Evolutionary conservation across 2,797 vertebrate genomes (phyloP).

Genomic region (Sparus aurata): DNA sequence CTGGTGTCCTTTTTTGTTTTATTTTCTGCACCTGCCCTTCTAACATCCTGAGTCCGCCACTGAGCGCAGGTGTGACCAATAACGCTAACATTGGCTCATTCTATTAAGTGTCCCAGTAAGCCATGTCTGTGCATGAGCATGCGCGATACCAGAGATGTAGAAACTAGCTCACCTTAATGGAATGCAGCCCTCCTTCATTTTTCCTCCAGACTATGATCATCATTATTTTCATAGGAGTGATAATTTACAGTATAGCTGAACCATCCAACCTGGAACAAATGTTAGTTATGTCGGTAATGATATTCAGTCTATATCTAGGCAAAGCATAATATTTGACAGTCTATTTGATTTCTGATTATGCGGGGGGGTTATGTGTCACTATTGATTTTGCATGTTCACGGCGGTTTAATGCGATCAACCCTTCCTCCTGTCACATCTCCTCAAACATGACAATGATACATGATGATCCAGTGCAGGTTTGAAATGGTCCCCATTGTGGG

Average conservation of each 20-base stretch:
- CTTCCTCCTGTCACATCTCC: neutral
- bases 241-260: neutral
- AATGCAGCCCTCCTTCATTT: too few species aligned
- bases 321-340: conserved; percentile 13
- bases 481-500: neutral
- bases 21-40: too few species aligned
- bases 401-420: neutral
- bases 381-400: conserved; percentile 19
- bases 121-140: too few species aligned
- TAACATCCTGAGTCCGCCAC: too few species aligned
- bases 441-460: neutral
- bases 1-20: too few species aligned
- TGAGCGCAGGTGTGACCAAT: too few species aligned
- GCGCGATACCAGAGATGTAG: too few species aligned
- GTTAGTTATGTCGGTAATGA: neutral
- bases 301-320: neutral
- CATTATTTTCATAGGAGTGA: neutral
- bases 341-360: conserved; percentile 16
- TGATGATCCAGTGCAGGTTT: neutral
- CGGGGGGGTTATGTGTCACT: conserved; percentile 8
- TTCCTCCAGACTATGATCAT: neutral
- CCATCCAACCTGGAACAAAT: neutral
- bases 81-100: too few species aligned
- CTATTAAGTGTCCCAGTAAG: too few species aligned
- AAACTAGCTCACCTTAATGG: too few species aligned